Percentiles rank a stretch among this genome's conserved stretches.
Conservation (phyloP, 2,797 vertebrate genomes). For the Cichlasoma orientale region DNA sequence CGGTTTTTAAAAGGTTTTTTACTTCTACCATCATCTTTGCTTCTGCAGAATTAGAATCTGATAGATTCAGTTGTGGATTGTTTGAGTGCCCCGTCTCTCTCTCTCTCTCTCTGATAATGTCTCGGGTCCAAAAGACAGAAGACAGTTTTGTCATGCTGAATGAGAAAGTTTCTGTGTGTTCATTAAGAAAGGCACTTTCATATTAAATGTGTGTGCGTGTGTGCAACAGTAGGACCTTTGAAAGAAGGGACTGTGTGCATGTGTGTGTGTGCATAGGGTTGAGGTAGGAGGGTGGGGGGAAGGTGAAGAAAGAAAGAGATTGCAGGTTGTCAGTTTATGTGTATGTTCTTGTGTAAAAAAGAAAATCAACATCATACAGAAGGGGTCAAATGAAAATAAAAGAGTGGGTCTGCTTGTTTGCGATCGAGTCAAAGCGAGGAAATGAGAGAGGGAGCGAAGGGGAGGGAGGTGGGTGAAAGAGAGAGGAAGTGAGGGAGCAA, state of each 20-base stretch:
- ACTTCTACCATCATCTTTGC: background rate
- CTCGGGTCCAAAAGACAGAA: background rate
- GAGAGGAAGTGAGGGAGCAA: slow-evolving; percentile 41
- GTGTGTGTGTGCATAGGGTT: background rate
- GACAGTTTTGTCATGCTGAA: background rate
- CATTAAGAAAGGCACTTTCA: slow-evolving; percentile 2
- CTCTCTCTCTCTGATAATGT: background rate
- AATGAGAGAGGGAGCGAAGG: background rate
- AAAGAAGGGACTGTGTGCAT: background rate
- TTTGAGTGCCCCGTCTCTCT: background rate
- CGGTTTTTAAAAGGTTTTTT: background rate
- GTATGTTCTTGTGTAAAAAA: slow-evolving; percentile 8
- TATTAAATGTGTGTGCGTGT: background rate
- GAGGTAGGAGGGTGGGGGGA: background rate
- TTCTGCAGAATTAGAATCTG: background rate
- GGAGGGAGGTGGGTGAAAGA: slow-evolving; percentile 6
- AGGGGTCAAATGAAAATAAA: slow-evolving; percentile 57
- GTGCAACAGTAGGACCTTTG: background rate
- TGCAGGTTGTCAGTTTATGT: slow-evolving; percentile 13
- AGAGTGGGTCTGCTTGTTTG: slow-evolving; percentile 54
- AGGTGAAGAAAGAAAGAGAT: slow-evolving; percentile 1
- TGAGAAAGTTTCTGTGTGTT: slow-evolving; percentile 1
- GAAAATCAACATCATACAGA: slow-evolving; percentile 33
- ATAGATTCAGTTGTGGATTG: background rate
- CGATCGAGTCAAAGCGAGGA: slow-evolving; percentile 48